Evolutionary conservation across 2,888 invertebrate genomes (phyloP), one percentile per base, ranked within the genome.

Genomic region (Lissocephala sabroskyi): DNA sequence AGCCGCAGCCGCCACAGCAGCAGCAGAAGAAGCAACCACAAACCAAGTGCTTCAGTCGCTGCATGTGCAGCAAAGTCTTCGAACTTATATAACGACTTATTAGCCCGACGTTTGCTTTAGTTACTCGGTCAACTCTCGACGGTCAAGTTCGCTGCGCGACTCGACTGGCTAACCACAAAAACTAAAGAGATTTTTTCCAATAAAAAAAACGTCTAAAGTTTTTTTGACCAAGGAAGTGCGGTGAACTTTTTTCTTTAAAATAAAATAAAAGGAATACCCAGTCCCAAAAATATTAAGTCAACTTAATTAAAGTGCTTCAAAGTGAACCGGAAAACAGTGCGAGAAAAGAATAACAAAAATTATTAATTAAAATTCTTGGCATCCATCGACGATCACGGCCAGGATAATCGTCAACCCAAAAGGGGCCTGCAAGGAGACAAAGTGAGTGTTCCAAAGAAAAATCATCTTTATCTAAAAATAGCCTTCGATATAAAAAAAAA

Each of bases 51-150:
- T 53, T 37, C 36, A 52, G 46, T 32, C 39, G 44, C 59, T 62
- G 59, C 65, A 62, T 59, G 67, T 63, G 70, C 65, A 64, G 65
- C 71, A 79, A 81, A 80, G 67, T 67, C 79, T 79, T 79, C 76
- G 76, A 80, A 80, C 82, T 82, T 82, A 82, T 82, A 82, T 82
- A 82, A 82, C 83, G 75, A 79, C 68, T 71, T 80, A 80, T 81
- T 79, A 81, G 74, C 70, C 67, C 65, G 73, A 74, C 77, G 77
- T 75, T 80, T 79, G 68, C 76, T 80, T 83, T 82, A 83, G 82
- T 83, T 83, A 83, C 76, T 81, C 82, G 82, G 82, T 83, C 81
- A 82, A 80, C 82, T 80, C 81, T 79, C 81, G 77, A 82, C 82
- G 82, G 83, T 82, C 83, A 83, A 83, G 82, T 81, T 80, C 83